A percentile compares a stretch with the other conserved stretches of the same genome.
phyloP scores from a whole-genome alignment of 1,140 invertebrate genomes.

The Eciton burchellii region DNA sequence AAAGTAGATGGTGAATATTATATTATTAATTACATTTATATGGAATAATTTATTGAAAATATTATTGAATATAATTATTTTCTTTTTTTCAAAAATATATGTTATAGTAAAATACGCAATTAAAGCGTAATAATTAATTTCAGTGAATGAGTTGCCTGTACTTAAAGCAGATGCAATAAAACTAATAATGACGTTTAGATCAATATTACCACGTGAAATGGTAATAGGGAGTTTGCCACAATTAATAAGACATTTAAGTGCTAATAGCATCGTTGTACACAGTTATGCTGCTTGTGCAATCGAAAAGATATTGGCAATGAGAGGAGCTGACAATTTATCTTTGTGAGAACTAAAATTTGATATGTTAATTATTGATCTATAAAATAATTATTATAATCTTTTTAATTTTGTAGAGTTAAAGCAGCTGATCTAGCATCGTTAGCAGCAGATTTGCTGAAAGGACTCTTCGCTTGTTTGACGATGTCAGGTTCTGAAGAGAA shows the following conservation, averaged over 20 bases:
- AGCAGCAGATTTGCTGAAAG: slow-evolving; percentile 89
- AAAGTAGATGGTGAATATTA: slow-evolving; percentile 88
- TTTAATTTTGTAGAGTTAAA: slow-evolving; percentile 86
- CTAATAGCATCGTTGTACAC: slow-evolving; percentile 94
- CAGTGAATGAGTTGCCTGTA: slow-evolving; percentile 95
- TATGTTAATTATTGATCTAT: slow-evolving; percentile 44
- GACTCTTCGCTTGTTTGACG: slow-evolving; percentile 91
- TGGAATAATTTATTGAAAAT: slow-evolving; percentile 2
- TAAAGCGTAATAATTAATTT: slow-evolving; percentile 66
- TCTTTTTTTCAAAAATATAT: slow-evolving; percentile 26
- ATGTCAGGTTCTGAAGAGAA: slow-evolving; percentile 94
- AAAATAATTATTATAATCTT: slow-evolving; percentile 19
- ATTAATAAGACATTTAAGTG: slow-evolving; percentile 90
- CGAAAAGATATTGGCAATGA: slow-evolving; percentile 94
- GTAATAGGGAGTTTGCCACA: slow-evolving; percentile 91
- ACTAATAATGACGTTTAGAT: slow-evolving; percentile 98
- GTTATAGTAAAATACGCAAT: slow-evolving; percentile 14
- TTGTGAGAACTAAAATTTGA: slow-evolving; percentile 84
- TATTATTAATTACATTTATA: slow-evolving; percentile 4
- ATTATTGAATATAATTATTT: not conserved
- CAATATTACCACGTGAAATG: slow-evolving; percentile 92
- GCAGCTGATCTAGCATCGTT: slow-evolving; percentile 87
- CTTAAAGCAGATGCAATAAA: slow-evolving; percentile 98
- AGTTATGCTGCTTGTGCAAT: slow-evolving; percentile 97
- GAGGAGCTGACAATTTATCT: slow-evolving; percentile 85